Conservation (phyloP, 2,797 vertebrate species). For the Podarcis lilfordi region DNA sequence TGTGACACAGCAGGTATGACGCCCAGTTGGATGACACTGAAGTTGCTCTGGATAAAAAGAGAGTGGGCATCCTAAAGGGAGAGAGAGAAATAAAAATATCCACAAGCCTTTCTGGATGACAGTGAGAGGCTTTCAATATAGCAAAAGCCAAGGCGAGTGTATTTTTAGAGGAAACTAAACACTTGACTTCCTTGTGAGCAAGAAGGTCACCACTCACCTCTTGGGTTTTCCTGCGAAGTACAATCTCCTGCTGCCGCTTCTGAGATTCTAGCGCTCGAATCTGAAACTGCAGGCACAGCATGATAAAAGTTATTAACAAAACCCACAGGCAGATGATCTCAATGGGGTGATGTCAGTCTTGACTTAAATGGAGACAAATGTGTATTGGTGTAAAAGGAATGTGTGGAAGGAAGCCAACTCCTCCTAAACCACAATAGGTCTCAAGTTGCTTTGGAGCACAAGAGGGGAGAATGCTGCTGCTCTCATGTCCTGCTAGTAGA, state of each 20-base stretch:
- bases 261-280: slow-evolving; percentile 95
- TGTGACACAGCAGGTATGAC: not conserved
- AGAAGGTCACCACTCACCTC: slow-evolving; percentile 78
- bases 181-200: not conserved
- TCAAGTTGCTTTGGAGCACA: not conserved
- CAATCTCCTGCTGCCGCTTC: slow-evolving; percentile 95
- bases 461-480: too few relatives aligned
- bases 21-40: not conserved
- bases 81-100: not conserved
- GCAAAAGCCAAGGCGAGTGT: not conserved
- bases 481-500: not conserved
- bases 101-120: rapidly evolving
- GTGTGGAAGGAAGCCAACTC: not conserved
- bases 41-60: not conserved
- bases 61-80: not conserved
- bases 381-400: not conserved
- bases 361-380: not conserved
- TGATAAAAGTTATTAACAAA: not conserved
- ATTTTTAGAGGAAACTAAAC: not conserved
- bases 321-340: not conserved
- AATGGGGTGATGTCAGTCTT: not conserved
- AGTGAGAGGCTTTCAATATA: not conserved
- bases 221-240: slow-evolving; percentile 94
- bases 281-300: slow-evolving; percentile 84
- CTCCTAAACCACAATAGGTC: not conserved